These are phyloP conservation scores for Ataeniobius toweri DNA, from an alignment of 2,797 vertebrate genomes.

Conservation along the genomic window DNA sequence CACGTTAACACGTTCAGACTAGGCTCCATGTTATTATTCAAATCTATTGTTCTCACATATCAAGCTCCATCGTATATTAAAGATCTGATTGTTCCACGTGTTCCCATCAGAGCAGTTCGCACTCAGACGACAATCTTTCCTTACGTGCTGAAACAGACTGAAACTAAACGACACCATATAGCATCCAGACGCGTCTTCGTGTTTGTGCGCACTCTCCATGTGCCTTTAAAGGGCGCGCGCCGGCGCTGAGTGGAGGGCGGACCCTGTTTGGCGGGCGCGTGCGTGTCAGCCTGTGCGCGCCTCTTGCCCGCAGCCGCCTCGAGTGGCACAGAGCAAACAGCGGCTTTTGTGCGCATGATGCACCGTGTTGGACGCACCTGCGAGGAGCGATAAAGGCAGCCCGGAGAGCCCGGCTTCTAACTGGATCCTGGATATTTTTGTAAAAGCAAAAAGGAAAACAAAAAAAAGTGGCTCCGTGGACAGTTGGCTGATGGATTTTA, in stretches of 20 bases:
- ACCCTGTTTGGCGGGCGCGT: conserved; percentile 63
- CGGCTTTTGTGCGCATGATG: conserved; percentile 60
- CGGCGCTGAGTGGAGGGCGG: conserved; percentile 83
- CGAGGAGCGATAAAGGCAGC: conserved; percentile 40
- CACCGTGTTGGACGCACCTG: conserved; percentile 63
- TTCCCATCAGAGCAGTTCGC: not conserved
- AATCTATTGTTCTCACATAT: not conserved
- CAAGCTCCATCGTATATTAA: not conserved
- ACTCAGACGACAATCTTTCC: too few relatives aligned
- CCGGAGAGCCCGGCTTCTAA: conserved; percentile 26
- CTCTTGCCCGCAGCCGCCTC: conserved; percentile 81
- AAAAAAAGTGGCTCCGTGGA: conserved; percentile 42
- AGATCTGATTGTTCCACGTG: not conserved
- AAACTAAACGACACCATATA: not conserved
- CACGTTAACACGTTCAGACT: not conserved
- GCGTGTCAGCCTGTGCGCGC: conserved; percentile 24
- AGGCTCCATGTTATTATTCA: not conserved
- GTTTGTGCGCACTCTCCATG: conserved; percentile 56
- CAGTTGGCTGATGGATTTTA: conserved; percentile 72
- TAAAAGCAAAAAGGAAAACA: not conserved
- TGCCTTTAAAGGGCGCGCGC: conserved; percentile 89
- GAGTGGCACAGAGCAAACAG: conserved; percentile 77
- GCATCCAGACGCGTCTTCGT: conserved; percentile 13
- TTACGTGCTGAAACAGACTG: not conserved
- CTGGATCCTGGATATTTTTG: conserved; percentile 52